Evolutionary conservation across 2,113 vertebrate species (phyloP).

Genomic region (Stegastes partitus): DNA sequence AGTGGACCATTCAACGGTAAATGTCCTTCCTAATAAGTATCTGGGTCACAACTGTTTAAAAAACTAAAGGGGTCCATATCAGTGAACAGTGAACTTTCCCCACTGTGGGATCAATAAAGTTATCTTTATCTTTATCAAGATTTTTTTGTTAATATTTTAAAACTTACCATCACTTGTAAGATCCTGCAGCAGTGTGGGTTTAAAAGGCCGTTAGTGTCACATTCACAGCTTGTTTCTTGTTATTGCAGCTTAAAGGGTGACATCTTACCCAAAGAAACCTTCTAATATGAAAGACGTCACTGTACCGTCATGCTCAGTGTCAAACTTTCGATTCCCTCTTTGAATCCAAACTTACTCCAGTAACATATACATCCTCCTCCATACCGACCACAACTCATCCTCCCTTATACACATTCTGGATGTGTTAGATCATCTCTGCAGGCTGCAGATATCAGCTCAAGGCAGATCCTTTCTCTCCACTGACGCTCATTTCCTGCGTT

Average conservation of each 20-base stretch:
- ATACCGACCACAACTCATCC: neutral
- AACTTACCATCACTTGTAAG: too few species aligned
- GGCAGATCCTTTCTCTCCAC: conserved; percentile 27
- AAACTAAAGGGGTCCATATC: too few species aligned
- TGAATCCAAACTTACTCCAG: neutral
- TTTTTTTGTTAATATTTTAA: too few species aligned
- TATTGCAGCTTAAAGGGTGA: too few species aligned
- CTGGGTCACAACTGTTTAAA: too few species aligned
- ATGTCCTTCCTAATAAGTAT: neutral
- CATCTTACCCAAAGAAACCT: too few species aligned
- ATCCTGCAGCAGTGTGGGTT: too few species aligned
- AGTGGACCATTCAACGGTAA: neutral
- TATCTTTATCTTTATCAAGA: too few species aligned
- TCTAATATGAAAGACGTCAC: too few species aligned
- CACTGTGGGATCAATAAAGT: too few species aligned
- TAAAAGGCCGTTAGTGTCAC: neutral
- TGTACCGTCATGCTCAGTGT: too few species aligned
- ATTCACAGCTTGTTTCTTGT: neutral
- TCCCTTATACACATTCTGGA: conserved; percentile 3
- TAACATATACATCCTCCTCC: conserved; percentile 10
- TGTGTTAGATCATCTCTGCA: conserved; percentile 15
- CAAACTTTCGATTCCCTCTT: neutral
- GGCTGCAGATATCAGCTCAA: conserved; percentile 10
- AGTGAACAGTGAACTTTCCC: too few species aligned
- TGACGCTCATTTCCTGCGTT: conserved; percentile 52